Base-by-base conservation (phyloP, 2,888 invertebrate species). In the Diogma glabrata region DNA sequence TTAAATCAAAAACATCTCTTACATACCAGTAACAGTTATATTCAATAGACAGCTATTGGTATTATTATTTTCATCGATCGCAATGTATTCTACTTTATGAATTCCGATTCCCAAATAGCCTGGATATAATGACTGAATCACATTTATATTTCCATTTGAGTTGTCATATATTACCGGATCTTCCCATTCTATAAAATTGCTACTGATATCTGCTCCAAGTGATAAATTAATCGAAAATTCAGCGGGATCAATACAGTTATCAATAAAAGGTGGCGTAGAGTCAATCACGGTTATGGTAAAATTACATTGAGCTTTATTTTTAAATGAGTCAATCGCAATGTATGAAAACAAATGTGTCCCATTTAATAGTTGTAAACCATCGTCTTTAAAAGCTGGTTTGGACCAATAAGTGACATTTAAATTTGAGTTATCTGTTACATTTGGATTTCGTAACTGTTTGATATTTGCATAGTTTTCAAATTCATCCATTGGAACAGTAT, bases 261-360 rank as follows among this genome's bases (percentile, higher is more conserved):
- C 78, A 9, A 78, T 68, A 4, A 60, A 66, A 2, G 81, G 81
- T 24, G 75, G 69, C 59, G 79, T 77, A 6, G 64, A 64, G 61
- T 81, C 79, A 54, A 69, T 53, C 16, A 83, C 75, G 47, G 65
- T 71, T 9, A 83, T 70, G 19, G 66, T 70, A 59, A 83, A 81
- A 53, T 70, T 71, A 59, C 84, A 84, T 51, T 73, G 72, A 0
- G 75, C 78, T 55, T 70, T 72, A 61, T 83, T 83, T 38, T 75
- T 73, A 52, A 72, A 74, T 2, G 70, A 63, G 64, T 84, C 83
- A 57, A 77, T 75, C 0, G 81, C 81, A 10, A 74, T 71, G 62
- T 82, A 82, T 0, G 73, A 74, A n/a, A 84, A 72, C 10, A 63
- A 64, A 4, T 77, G 77, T 19, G 63, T 61, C 1, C 82, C 82